Evolutionary conservation across 2,113 vertebrate species (phyloP).

Genomic region (Gasterosteus aculeatus): DNA sequence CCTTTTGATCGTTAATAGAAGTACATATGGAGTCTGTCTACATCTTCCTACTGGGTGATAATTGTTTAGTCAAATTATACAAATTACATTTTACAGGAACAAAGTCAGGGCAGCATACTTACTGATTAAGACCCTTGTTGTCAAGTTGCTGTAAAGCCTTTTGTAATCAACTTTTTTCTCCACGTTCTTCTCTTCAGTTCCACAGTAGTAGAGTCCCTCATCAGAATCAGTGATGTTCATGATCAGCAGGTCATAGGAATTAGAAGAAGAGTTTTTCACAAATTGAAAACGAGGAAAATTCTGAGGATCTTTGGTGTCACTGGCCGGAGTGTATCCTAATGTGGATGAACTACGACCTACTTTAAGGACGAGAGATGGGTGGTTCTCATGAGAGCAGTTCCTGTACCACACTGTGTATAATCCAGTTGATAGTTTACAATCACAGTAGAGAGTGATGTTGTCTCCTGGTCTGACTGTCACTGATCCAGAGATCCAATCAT

Average conservation of each 20-base stretch:
- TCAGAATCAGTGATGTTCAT: constrained; percentile 33
- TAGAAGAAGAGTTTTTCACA: not conserved
- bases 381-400: constrained; percentile 53
- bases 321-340: too few relatives aligned
- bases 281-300: not conserved
- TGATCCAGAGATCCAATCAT: not conserved
- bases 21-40: not conserved
- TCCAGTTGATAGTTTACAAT: constrained; percentile 12
- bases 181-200: not conserved
- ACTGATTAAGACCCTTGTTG: constrained; percentile 5
- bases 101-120: not conserved
- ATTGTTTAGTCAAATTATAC: not conserved
- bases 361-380: constrained; percentile 36
- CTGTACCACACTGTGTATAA: constrained; percentile 43
- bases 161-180: accelerated
- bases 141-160: not conserved
- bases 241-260: constrained; percentile 41
- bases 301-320: too few relatives aligned
- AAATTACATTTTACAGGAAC: not conserved
- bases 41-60: not conserved
- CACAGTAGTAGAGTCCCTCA: constrained; percentile 57
- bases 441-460: constrained; percentile 45
- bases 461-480: not conserved
- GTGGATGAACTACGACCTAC: not conserved
- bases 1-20: too few relatives aligned